These are phyloP conservation scores for Amblyopsis hoosieri DNA, from an alignment of 2,797 vertebrate genomes.

Conservation along the genomic window DNA sequence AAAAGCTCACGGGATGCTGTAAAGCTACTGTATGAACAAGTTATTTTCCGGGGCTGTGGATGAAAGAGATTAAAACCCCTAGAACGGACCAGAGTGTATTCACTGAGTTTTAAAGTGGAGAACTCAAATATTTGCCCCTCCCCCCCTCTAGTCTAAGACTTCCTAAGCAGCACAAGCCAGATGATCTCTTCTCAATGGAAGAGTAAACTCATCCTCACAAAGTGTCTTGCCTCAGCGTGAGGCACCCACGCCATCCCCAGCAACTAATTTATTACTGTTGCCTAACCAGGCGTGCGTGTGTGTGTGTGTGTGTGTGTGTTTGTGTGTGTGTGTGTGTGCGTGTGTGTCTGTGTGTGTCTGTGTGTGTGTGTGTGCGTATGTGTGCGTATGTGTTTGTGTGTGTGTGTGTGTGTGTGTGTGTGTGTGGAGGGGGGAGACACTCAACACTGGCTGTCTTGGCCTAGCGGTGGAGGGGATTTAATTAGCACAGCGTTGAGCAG, in stretches of 20 bases:
- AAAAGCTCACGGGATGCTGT: too few relatives aligned
- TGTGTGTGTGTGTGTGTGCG: too few relatives aligned
- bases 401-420: conserved; percentile 32
- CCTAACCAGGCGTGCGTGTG: conserved; percentile 41
- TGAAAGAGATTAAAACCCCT: neutral
- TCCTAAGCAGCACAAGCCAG: conserved; percentile 15
- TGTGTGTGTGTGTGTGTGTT: conserved; percentile 3
- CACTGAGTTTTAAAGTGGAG: conserved; percentile 5
- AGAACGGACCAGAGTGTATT: neutral
- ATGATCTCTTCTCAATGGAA: conserved; percentile 38
- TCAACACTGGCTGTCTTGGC: conserved; percentile 48
- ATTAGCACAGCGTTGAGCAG: conserved; percentile 68
- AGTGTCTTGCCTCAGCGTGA: conserved; percentile 23
- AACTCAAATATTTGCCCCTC: conserved; percentile 22
- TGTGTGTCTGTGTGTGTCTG: too few relatives aligned
- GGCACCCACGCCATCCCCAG: conserved; percentile 47
- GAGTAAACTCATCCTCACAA: conserved; percentile 25
- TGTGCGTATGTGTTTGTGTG: neutral
- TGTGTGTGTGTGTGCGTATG: conserved; percentile 6
- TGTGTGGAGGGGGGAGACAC: conserved; percentile 42
- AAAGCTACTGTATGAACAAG: too few relatives aligned
- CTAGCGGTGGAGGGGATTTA: conserved; percentile 62
- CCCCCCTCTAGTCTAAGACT: conserved; percentile 1
- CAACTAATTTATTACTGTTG: conserved; percentile 63
- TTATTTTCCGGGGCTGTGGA: too few relatives aligned